Percentiles rank a stretch among this genome's conserved stretches.
Conservation (phyloP, 2,797 vertebrate genomes). For the Molothrus aeneus region DNA sequence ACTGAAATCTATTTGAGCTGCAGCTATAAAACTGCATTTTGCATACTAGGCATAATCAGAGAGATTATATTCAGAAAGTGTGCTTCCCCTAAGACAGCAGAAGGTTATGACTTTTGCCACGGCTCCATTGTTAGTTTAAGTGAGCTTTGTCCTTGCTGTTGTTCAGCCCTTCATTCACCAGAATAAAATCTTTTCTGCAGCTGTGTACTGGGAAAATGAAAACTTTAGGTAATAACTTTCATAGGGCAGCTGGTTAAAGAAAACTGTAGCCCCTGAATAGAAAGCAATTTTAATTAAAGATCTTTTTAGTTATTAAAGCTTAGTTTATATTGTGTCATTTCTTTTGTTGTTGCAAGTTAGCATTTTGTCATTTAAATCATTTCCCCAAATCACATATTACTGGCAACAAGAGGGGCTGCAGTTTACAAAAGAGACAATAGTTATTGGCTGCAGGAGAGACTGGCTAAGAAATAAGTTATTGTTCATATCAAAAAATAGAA, state of each 20-base stretch:
- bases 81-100: slow-evolving; percentile 60
- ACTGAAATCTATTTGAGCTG: slow-evolving; percentile 65
- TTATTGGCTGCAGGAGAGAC: slow-evolving; percentile 41
- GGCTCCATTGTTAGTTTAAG: slow-evolving; percentile 56
- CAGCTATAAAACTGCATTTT: slow-evolving; percentile 67
- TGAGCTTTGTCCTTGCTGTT: slow-evolving; percentile 66
- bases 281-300: slow-evolving; percentile 48
- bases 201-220: slow-evolving; percentile 54
- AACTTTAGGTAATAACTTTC: slow-evolving; percentile 58
- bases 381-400: not conserved
- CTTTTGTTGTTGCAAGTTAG: slow-evolving; percentile 47
- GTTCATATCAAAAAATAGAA: slow-evolving; percentile 51
- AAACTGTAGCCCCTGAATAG: slow-evolving; percentile 23
- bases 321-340: slow-evolving; percentile 20
- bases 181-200: slow-evolving; percentile 67
- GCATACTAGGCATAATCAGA: slow-evolving; percentile 57
- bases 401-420: slow-evolving; percentile 18
- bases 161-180: slow-evolving; percentile 41
- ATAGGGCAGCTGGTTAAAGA: slow-evolving; percentile 53
- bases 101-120: slow-evolving; percentile 60
- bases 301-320: slow-evolving; percentile 57
- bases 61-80: slow-evolving; percentile 41
- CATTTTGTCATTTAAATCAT: slow-evolving; percentile 48
- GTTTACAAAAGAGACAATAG: slow-evolving; percentile 24
- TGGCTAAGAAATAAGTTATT: slow-evolving; percentile 23